Evolutionary conservation across 2,888 invertebrate genomes (phyloP).

Genomic region (Harmothoe impar): DNA sequence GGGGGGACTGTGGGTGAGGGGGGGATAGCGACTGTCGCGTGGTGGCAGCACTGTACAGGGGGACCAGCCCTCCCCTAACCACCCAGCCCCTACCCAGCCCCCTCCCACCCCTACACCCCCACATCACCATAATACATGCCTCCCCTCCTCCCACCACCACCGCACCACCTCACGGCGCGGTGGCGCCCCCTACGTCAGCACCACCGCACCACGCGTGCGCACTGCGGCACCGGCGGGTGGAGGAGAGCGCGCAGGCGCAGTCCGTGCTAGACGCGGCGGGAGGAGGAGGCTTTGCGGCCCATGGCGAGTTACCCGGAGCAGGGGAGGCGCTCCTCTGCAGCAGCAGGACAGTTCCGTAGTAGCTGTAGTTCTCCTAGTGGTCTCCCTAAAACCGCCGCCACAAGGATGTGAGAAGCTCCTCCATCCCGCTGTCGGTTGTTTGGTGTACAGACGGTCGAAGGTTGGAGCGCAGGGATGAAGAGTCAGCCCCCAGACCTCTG

Average conservation of each 20-base stretch:
- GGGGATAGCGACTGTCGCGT: not conserved
- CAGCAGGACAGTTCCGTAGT: slow-evolving; percentile 4
- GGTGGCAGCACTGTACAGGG: slow-evolving; percentile 5
- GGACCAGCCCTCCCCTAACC: not conserved
- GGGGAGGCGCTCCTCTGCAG: not conserved
- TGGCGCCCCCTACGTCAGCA: slow-evolving; percentile 1
- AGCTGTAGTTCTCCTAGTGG: not conserved
- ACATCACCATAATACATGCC: slow-evolving; percentile 2
- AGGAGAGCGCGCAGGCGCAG: not conserved
- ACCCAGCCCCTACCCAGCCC: not conserved
- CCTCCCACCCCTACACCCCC: not conserved
- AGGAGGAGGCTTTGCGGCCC: not conserved
- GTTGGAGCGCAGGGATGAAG: slow-evolving; percentile 21
- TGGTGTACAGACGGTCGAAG: not conserved
- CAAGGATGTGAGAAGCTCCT: not conserved
- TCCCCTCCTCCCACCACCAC: not conserved
- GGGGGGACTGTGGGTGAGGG: not conserved
- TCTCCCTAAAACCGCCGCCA: not conserved
- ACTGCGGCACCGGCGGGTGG: not conserved
- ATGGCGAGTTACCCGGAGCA: not conserved
- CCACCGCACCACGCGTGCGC: not conserved
- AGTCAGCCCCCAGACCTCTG: slow-evolving; percentile 23
- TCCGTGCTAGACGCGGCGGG: not conserved
- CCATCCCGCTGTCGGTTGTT: not conserved
- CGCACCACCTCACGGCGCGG: not conserved